Evolutionary conservation across 92 coral and sea anemone species (phyloP).

Genomic region (Zoanthus gigantus): DNA sequence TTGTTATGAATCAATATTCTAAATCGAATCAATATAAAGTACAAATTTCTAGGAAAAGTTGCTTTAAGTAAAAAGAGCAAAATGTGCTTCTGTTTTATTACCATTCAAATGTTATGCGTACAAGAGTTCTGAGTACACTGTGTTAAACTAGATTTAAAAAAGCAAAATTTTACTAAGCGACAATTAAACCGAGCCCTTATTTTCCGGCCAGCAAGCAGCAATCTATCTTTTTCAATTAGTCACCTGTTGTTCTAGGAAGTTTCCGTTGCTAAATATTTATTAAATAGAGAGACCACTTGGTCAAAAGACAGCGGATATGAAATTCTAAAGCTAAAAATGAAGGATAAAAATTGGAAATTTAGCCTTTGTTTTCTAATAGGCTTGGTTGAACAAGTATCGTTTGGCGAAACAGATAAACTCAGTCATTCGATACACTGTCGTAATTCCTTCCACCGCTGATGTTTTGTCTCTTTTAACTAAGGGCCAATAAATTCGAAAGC

Average conservation of each 20-base stretch:
- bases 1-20: constrained; percentile 40
- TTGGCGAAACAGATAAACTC: background rate
- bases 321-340: constrained; percentile 60
- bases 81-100: constrained; percentile 3
- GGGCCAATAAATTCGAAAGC: background rate
- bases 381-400: background rate
- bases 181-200: constrained; percentile 29
- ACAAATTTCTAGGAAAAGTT: constrained; percentile 63
- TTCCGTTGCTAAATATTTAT: constrained; percentile 87
- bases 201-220: constrained; percentile 77
- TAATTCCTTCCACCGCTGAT: background rate
- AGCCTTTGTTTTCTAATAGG: constrained; percentile 4
- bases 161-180: background rate
- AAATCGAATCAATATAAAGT: constrained; percentile 49
- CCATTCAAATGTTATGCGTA: background rate
- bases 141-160: background rate
- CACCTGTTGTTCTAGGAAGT: constrained; percentile 83
- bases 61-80: constrained; percentile 62
- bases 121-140: background rate
- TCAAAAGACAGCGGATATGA: constrained; percentile 84
- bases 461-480: constrained; percentile 14
- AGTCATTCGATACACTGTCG: constrained; percentile 2
- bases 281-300: constrained; percentile 79
- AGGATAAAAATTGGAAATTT: constrained; percentile 32
- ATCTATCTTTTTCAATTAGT: constrained; percentile 83